These are phyloP conservation scores for Oophaga sylvatica DNA, from an alignment of 2,797 vertebrate species.

Conservation along the genomic window DNA sequence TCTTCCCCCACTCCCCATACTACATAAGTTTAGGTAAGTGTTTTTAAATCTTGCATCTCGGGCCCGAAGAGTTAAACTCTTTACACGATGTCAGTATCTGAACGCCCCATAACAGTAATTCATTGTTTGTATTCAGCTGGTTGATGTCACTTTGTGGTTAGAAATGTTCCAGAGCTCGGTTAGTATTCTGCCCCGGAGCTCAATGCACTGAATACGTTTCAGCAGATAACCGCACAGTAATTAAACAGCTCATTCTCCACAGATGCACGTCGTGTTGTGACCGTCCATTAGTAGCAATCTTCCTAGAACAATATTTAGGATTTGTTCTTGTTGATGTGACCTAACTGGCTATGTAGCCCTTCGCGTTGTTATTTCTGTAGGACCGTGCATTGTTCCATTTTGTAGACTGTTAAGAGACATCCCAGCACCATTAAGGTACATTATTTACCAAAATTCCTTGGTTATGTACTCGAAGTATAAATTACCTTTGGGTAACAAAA, in stretches of 20 bases:
- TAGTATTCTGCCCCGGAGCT: slow-evolving; percentile 5
- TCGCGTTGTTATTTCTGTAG: background rate
- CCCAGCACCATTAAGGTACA: background rate
- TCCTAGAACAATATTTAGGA: slow-evolving; percentile 30
- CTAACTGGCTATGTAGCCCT: background rate
- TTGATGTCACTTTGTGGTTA: slow-evolving; percentile 44
- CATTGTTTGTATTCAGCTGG: slow-evolving; percentile 25
- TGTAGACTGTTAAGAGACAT: background rate
- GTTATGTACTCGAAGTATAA: background rate
- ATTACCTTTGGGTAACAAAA: background rate
- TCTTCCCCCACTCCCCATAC: background rate
- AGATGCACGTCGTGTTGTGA: slow-evolving; percentile 12
- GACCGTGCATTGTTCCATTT: background rate
- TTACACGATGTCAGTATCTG: background rate
- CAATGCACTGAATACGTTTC: background rate
- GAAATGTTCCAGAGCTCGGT: background rate
- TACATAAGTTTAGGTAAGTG: background rate
- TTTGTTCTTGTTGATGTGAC: background rate
- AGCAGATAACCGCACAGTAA: slow-evolving; percentile 27
- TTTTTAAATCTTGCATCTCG: background rate
- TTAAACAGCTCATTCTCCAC: slow-evolving; percentile 14
- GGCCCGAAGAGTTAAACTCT: background rate
- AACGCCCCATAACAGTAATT: background rate
- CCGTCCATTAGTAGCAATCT: slow-evolving; percentile 12
- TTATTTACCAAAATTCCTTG: no score